Conservation (phyloP, 2,797 vertebrate species). For the Heteromormyrus szaboi region DNA sequence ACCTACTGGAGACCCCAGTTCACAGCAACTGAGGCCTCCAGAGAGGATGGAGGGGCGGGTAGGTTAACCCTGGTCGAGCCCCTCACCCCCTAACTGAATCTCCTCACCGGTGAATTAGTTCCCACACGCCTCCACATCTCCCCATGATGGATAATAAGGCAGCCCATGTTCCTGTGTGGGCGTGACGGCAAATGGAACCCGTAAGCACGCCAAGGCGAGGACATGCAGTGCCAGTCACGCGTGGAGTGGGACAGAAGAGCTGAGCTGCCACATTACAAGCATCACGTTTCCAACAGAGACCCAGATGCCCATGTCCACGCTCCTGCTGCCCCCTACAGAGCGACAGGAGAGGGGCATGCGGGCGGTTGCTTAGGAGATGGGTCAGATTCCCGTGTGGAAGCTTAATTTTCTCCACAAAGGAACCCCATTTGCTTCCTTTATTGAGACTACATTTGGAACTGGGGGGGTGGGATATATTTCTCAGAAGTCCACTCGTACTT, state of each 20-base stretch:
- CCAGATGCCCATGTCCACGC: background rate
- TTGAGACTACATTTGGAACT: background rate
- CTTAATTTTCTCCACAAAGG: background rate
- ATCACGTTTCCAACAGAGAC: background rate
- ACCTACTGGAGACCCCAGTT: background rate
- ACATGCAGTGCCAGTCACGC: background rate
- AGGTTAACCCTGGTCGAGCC: background rate
- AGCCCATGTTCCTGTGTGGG: background rate
- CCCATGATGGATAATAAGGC: background rate
- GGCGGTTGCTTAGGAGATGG: background rate
- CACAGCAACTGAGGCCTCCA: background rate
- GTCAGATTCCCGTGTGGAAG: background rate
- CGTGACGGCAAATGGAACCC: background rate
- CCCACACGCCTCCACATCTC: background rate
- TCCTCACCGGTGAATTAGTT: background rate
- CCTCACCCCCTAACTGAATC: background rate
- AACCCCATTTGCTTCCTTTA: background rate
- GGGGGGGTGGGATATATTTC: background rate
- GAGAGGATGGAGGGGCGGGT: background rate
- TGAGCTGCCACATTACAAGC: background rate
- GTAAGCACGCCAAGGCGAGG: background rate
- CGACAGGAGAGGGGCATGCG: background rate
- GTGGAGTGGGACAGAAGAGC: background rate
- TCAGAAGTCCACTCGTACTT: background rate
- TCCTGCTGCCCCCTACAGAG: background rate